Evolutionary conservation across 1,140 invertebrate genomes (phyloP).

Genomic region (Ctenoplectra terminalis): DNA sequence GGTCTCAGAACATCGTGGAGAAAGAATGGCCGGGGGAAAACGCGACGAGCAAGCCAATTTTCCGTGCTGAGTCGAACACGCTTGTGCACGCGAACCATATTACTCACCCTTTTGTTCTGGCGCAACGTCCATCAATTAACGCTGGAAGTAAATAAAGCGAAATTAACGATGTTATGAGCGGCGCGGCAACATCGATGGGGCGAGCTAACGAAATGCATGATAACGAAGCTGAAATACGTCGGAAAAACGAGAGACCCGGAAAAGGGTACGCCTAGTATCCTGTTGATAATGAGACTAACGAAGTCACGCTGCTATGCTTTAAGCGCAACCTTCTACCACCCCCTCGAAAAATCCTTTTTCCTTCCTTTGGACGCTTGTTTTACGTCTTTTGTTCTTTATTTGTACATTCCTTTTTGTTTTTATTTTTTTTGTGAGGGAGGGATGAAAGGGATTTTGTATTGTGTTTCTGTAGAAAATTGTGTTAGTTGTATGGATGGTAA

Average conservation of each 20-base stretch:
- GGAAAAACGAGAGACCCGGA: not conserved
- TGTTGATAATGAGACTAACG: slow-evolving; percentile 28
- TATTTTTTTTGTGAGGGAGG: too few relatives aligned
- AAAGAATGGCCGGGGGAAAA: not conserved
- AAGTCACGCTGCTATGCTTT: slow-evolving; percentile 1
- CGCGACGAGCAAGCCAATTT: not conserved
- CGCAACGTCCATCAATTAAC: slow-evolving; percentile 9
- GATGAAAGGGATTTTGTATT: not conserved
- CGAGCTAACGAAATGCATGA: not conserved
- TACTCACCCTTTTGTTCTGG: slow-evolving; percentile 11
- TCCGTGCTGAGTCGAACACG: not conserved
- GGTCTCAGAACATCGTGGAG: not conserved
- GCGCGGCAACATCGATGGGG: not conserved
- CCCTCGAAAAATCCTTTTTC: not conserved
- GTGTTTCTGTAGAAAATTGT: not conserved
- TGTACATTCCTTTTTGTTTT: not conserved
- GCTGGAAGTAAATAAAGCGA: slow-evolving; percentile 15
- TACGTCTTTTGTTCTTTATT: not conserved
- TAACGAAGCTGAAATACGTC: slow-evolving; percentile 19
- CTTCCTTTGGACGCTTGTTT: not conserved
- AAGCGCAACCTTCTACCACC: not conserved
- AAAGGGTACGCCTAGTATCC: not conserved
- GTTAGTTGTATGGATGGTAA: not conserved
- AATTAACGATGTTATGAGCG: slow-evolving; percentile 26
- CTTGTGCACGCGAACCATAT: not conserved